Evolutionary conservation across 1,140 invertebrate genomes (phyloP).

Genomic region (Chironomus striatipennis): DNA sequence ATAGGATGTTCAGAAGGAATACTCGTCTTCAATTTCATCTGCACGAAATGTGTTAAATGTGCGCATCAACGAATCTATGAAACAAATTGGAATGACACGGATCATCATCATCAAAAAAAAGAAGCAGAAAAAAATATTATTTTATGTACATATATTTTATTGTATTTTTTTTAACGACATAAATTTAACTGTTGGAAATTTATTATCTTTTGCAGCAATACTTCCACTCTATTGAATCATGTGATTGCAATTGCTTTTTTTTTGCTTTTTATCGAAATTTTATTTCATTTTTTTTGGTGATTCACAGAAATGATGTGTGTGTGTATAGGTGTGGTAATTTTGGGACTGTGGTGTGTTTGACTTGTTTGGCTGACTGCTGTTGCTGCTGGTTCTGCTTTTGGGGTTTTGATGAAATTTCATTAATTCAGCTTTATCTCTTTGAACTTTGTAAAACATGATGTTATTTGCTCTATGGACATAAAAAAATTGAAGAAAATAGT

Average conservation of each 20-base stretch:
- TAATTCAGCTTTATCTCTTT: too few species aligned
- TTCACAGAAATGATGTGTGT: background rate
- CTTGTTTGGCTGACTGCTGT: background rate
- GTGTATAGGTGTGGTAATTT: background rate
- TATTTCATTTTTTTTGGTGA: too few species aligned
- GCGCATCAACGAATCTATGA: slow-evolving; percentile 1
- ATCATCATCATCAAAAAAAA: background rate
- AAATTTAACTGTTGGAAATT: slow-evolving; percentile 9
- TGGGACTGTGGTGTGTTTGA: background rate
- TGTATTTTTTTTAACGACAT: background rate
- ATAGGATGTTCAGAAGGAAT: background rate
- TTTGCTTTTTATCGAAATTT: background rate
- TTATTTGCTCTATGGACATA: too few species aligned
- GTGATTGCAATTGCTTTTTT: background rate
- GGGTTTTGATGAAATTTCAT: too few species aligned
- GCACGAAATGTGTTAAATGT: background rate
- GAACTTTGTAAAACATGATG: too few species aligned
- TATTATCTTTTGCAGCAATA: background rate
- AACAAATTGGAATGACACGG: slow-evolving; percentile 10
- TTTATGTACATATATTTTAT: background rate
- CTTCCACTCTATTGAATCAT: slow-evolving; percentile 7
- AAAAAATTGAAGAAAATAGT: too few species aligned
- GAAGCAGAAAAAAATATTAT: too few species aligned
- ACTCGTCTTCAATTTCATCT: background rate
- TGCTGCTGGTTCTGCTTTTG: background rate